These are phyloP conservation scores for Chaenocephalus aceratus DNA, from an alignment of 2,113 vertebrate species.

Conservation along the genomic window DNA sequence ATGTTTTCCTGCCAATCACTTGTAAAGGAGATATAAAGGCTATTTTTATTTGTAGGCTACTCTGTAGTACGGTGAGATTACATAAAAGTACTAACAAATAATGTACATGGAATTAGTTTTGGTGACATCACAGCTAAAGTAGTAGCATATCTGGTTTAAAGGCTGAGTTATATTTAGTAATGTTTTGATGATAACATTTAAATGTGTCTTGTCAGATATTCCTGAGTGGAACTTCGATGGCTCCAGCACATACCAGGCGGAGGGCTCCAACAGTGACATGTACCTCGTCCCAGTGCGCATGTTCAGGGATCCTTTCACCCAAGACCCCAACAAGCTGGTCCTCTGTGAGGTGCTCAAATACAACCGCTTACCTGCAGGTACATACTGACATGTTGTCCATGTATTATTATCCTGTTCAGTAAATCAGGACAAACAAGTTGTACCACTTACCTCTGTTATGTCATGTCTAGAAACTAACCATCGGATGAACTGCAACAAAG, in stretches of 20 bases:
- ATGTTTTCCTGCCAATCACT: not conserved
- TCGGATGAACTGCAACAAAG: slow-evolving; percentile 58
- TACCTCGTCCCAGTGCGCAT: slow-evolving; percentile 85
- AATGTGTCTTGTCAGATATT: slow-evolving; percentile 74
- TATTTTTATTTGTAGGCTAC: too few relatives aligned
- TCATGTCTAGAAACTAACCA: slow-evolving; percentile 63
- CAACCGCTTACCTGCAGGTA: slow-evolving; percentile 85
- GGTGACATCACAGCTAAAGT: not conserved
- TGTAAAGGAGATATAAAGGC: not conserved
- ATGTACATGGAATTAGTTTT: not conserved
- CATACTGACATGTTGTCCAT: slow-evolving; percentile 55
- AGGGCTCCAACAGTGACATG: slow-evolving; percentile 91
- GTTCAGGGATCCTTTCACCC: slow-evolving; percentile 87
- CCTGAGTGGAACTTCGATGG: slow-evolving; percentile 89
- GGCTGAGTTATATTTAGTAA: slow-evolving; percentile 18
- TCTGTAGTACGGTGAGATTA: too few relatives aligned
- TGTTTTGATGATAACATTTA: slow-evolving; percentile 54
- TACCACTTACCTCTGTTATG: not conserved
- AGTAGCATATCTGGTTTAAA: not conserved
- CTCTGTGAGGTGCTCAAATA: slow-evolving; percentile 88
- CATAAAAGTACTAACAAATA: not conserved
- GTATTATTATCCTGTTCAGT: not conserved
- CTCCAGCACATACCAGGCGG: slow-evolving; percentile 83
- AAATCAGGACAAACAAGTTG: slow-evolving; percentile 65
- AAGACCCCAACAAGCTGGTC: slow-evolving; percentile 89